phyloP scores from a whole-genome alignment of 2,797 vertebrate species.

The Hylomyscus alleni region DNA sequence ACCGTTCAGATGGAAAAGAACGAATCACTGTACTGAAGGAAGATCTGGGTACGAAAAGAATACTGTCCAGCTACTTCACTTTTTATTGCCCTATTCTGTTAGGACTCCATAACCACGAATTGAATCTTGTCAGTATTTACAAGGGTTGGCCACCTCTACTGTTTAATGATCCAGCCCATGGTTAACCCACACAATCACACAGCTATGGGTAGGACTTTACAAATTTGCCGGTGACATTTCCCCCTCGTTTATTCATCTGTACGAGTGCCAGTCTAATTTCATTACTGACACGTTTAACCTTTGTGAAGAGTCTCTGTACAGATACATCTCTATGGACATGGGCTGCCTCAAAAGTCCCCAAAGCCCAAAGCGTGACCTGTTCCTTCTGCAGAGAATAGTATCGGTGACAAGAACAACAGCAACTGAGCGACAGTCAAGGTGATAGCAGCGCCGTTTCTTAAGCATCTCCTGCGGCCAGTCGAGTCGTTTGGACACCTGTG shows the following conservation, averaged over 20 bases:
- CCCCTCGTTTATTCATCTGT: conserved; percentile 64
- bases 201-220: conserved; percentile 61
- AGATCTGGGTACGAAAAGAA: conserved; percentile 71
- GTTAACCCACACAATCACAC: conserved; percentile 67
- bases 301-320: conserved; percentile 59
- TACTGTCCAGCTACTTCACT: conserved; percentile 33
- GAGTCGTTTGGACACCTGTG: neutral
- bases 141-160: conserved; percentile 66
- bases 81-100: conserved; percentile 70
- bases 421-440: conserved; percentile 2
- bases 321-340: conserved; percentile 51
- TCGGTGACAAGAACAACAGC: conserved; percentile 19
- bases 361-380: neutral
- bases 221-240: conserved; percentile 72
- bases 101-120: conserved; percentile 71
- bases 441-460: neutral
- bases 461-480: neutral
- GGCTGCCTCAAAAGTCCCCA: conserved; percentile 53
- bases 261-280: conserved; percentile 66
- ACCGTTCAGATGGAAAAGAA: conserved; percentile 63
- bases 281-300: conserved; percentile 71
- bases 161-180: conserved; percentile 64
- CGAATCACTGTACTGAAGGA: conserved; percentile 72
- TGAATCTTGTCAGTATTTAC: conserved; percentile 61
- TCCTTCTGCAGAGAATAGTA: conserved; percentile 36